phyloP scores from a whole-genome alignment of 2,797 vertebrate species.

The Chaetodon trifasciatus region DNA sequence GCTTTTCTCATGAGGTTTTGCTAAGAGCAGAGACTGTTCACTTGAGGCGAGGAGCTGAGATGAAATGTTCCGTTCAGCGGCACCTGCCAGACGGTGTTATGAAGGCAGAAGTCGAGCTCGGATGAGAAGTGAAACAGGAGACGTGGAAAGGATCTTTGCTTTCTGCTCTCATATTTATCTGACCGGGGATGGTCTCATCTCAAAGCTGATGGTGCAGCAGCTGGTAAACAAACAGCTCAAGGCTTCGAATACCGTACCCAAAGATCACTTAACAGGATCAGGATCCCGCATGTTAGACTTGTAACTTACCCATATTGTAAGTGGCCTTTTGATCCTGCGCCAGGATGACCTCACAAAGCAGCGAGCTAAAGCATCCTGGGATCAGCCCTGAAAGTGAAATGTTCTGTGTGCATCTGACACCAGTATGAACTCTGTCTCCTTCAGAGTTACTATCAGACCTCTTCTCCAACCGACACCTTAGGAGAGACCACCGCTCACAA shows the following conservation, averaged over 20 bases:
- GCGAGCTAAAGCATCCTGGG: not conserved
- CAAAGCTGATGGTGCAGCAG: constrained; percentile 4
- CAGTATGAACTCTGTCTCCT: not conserved
- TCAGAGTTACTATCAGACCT: constrained; percentile 93
- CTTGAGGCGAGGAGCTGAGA: not conserved
- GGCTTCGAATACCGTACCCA: not conserved
- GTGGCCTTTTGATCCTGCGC: constrained; percentile 4
- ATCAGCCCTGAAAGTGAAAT: not conserved
- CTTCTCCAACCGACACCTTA: constrained; percentile 87
- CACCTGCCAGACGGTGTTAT: not conserved
- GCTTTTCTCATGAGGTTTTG: not conserved
- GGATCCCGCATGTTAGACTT: not conserved
- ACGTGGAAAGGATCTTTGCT: constrained; percentile 48
- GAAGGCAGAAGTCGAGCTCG: constrained; percentile 15
- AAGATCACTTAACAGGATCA: constrained; percentile 8
- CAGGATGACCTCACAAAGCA: not conserved
- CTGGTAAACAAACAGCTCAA: constrained; percentile 34
- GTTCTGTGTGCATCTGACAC: not conserved
- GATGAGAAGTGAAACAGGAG: constrained; percentile 62
- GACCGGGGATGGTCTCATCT: constrained; percentile 19
- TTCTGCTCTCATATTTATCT: constrained; percentile 34
- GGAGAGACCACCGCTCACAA: constrained; percentile 91
- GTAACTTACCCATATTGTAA: not conserved
- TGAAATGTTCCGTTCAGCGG: not conserved
- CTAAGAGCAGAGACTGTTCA: accelerated